Evolutionary conservation across 2,888 invertebrate genomes (phyloP), one percentile per base, ranked within the genome.

Genomic region (Lasiommata megera): DNA sequence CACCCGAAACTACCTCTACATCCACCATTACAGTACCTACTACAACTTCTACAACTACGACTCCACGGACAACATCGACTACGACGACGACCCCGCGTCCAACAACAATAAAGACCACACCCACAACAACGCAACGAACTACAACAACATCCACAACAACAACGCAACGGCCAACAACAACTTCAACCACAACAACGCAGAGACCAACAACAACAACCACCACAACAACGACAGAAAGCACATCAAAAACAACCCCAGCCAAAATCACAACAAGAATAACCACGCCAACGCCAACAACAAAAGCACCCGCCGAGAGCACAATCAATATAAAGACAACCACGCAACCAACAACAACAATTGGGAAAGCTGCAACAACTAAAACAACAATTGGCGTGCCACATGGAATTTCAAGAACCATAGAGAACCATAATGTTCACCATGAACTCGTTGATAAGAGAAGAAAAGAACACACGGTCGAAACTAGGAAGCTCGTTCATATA

Each of bases 391-490:
- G 29, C 1, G 58, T 50, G 12, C 46, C 59, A 7, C 59, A 61
- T 12, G 59, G 58, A 2, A 50, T 62, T 6, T 64, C 63, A 5
- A 63, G 62, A 17, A 65, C 67, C n/a, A 54, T 62, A 38, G 62
- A 67, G 16, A 64, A 68, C 23, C 66, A 69, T 31, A 61, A 66
- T 17, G 41, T 51, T 17, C 62, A 63, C 12, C 53, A 61, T n/a
- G 64, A 66, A 31, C 54, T 60, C 6, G 54, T 61, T 3, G 63
- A 63, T 18, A 71, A 70, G 40, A 60, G 60, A 31, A 67, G 56
- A 12, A 69, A 67, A 46, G 65, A 71, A 56, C 51, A 67, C 16
- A 29, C 18, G 0, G 56, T 66, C 9, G 68, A 68, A 58, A 52
- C 50, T 0, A 60, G 56, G 23, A 66, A 53, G 52, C 47, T 50